Evolutionary conservation across 1,140 invertebrate genomes (phyloP).

Genomic region (Camponotus floridanus): DNA sequence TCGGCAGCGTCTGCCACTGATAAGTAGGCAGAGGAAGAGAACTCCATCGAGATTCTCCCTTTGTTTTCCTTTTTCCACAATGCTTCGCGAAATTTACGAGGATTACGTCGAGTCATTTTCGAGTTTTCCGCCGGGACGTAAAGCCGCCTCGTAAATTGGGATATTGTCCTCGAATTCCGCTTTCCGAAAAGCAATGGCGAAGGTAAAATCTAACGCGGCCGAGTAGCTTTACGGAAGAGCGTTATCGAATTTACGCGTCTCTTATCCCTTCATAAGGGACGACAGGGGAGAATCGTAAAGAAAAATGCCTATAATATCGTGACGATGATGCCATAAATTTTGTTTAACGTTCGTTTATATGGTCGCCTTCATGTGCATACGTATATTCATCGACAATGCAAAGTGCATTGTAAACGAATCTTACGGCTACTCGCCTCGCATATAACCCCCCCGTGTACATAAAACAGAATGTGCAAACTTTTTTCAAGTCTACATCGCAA

Average conservation of each 20-base stretch:
- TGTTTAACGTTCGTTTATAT: not conserved
- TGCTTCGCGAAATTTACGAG: slow-evolving; percentile 67
- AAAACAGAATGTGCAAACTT: slow-evolving; percentile 23
- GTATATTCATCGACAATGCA: slow-evolving; percentile 1
- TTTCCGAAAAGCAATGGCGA: slow-evolving; percentile 16
- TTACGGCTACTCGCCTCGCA: not conserved
- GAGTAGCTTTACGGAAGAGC: not conserved
- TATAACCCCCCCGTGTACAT: not conserved
- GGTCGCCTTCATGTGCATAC: no score
- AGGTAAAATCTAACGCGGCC: slow-evolving; percentile 8
- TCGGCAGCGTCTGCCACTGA: slow-evolving; percentile 54
- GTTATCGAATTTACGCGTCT: slow-evolving; percentile 37
- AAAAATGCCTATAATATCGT: not conserved
- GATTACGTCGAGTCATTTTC: slow-evolving; percentile 69
- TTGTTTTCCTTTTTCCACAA: slow-evolving; percentile 57
- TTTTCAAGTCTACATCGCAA: slow-evolving; percentile 1
- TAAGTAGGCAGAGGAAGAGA: slow-evolving; percentile 53
- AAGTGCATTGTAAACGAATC: slow-evolving; percentile 1
- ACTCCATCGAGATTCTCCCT: slow-evolving; percentile 53
- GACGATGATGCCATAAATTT: slow-evolving; percentile 8
- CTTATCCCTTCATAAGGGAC: not conserved
- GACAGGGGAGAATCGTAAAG: not conserved
- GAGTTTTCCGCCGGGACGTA: slow-evolving; percentile 61
- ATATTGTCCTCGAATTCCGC: slow-evolving; percentile 41
- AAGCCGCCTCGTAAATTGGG: slow-evolving; percentile 72